Percentiles rank a stretch among this genome's conserved stretches.
Evolutionary conservation across 2,113 vertebrate species (phyloP).

Genomic region (Centropristis striata): DNA sequence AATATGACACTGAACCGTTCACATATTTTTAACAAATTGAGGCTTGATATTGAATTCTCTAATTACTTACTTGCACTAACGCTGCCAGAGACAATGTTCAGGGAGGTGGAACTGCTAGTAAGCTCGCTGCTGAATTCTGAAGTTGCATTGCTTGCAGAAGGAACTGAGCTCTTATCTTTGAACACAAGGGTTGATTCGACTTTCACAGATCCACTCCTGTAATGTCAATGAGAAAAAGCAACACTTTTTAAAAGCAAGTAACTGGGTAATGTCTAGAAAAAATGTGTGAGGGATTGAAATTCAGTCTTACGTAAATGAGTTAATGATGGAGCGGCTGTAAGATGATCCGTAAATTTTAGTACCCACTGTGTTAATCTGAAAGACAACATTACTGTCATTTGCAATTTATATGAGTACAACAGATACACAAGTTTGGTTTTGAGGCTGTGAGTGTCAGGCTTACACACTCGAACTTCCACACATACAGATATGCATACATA

Average conservation of each 20-base stretch:
- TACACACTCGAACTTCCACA: no score
- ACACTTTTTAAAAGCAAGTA: not conserved
- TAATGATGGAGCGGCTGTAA: conserved; percentile 31
- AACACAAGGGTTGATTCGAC: conserved; percentile 52
- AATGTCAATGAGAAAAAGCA: conserved; percentile 5
- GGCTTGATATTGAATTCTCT: not conserved
- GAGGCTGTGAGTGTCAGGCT: no score
- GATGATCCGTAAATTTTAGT: not conserved
- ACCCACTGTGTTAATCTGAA: conserved; percentile 59
- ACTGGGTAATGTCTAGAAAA: no score
- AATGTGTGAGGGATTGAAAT: not conserved
- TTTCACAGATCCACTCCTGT: conserved; percentile 65
- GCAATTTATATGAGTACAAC: not conserved
- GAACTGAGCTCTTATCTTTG: conserved; percentile 13
- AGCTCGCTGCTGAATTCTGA: not conserved
- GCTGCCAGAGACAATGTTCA: conserved; percentile 37
- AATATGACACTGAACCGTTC: not conserved
- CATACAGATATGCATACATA: no score
- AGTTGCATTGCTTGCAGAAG: not conserved
- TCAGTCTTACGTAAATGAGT: conserved; percentile 61
- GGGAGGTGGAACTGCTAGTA: not conserved
- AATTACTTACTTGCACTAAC: conserved; percentile 57
- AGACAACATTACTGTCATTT: conserved; percentile 13
- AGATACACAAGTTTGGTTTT: not conserved
- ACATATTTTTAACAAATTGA: not conserved